These are phyloP conservation scores for Chrysemys picta DNA, from an alignment of 2,113 vertebrate genomes.

Conservation along the genomic window DNA sequence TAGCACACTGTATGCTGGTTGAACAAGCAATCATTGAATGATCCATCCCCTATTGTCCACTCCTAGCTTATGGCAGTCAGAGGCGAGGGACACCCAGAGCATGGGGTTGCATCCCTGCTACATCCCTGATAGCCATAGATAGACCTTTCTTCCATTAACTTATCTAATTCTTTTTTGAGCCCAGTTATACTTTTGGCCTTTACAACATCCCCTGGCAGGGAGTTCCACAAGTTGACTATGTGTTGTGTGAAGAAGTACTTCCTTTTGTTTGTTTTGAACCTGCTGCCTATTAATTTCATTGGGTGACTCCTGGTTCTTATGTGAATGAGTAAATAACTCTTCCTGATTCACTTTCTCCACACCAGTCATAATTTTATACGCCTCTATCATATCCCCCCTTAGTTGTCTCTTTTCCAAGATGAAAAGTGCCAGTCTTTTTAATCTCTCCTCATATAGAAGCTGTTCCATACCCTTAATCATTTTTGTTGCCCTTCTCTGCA, in stretches of 20 bases:
- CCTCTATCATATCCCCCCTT: too few relatives aligned
- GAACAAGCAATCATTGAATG: too few relatives aligned
- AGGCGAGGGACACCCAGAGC: neutral
- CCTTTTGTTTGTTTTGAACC: neutral
- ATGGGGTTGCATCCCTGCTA: neutral
- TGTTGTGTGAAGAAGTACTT: neutral
- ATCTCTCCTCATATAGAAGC: neutral
- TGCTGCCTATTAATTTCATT: neutral
- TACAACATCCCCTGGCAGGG: neutral
- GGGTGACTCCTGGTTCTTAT: neutral
- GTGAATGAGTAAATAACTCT: neutral
- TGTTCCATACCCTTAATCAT: neutral
- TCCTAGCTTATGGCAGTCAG: neutral
- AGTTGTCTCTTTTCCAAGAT: neutral
- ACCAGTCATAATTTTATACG: neutral
- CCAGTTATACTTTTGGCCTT: neutral
- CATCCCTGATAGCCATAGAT: neutral
- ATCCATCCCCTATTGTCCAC: neutral
- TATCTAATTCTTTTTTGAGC: neutral
- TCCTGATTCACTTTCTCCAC: neutral
- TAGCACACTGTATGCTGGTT: neutral
- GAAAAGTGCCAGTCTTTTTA: neutral
- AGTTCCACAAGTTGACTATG: neutral
- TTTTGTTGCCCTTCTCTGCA: neutral
- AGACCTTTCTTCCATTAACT: neutral